Conservation (phyloP, 2,797 vertebrate species). For the Distichodus sexfasciatus region DNA sequence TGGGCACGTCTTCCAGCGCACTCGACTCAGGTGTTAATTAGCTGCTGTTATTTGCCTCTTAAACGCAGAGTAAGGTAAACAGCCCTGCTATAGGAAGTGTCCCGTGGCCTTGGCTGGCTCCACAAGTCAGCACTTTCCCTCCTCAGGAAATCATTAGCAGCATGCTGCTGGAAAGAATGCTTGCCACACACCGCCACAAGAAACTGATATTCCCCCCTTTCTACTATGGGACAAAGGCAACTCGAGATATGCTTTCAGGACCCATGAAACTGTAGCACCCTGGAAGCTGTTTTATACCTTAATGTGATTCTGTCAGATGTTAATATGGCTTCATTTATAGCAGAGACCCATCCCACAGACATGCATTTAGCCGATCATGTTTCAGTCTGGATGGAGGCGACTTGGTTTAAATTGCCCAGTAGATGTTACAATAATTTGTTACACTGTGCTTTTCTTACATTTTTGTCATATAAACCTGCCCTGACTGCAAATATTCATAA, state of each 20-base stretch:
- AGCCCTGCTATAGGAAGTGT: conserved; percentile 48
- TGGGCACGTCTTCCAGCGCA: conserved; percentile 30
- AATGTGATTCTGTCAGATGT: conserved; percentile 15
- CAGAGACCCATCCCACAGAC: neutral
- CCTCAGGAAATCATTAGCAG: conserved; percentile 59
- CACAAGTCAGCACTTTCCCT: conserved; percentile 57
- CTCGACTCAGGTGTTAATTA: conserved; percentile 50
- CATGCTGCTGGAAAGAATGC: conserved; percentile 39
- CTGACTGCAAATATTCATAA: too few species aligned
- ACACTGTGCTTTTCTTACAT: conserved; percentile 1
- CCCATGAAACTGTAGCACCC: conserved; percentile 1
- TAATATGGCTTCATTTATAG: neutral
- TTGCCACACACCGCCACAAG: conserved; percentile 38
- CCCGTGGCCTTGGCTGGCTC: conserved; percentile 58
- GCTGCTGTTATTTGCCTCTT: conserved; percentile 45
- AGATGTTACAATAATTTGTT: neutral
- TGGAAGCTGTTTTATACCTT: conserved; percentile 13
- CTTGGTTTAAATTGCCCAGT: neutral
- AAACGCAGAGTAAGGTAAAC: conserved; percentile 52
- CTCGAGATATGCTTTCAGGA: neutral
- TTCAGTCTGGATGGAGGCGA: neutral
- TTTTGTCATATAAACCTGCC: conserved; percentile 4
- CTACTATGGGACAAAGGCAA: conserved; percentile 23
- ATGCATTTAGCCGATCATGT: neutral
- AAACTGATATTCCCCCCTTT: conserved; percentile 20